A percentile compares a stretch with the other conserved stretches of the same genome.
Evolutionary conservation across 2,797 vertebrate genomes (phyloP).

Genomic region (Spinus olivaceus): DNA sequence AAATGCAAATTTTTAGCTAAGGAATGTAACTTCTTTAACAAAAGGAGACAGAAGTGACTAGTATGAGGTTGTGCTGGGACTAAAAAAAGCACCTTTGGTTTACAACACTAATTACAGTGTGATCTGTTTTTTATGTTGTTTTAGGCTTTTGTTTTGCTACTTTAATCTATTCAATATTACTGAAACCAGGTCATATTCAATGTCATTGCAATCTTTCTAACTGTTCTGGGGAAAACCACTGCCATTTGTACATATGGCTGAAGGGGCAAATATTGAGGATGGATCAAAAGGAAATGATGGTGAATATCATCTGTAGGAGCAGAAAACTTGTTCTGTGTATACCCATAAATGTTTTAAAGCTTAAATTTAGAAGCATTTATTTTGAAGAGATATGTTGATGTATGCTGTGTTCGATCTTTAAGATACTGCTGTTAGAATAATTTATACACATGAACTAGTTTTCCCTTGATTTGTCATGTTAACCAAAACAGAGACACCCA

Average conservation of each 20-base stretch:
- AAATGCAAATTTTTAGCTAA: constrained; percentile 34
- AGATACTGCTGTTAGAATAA: neutral
- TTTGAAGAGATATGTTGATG: neutral
- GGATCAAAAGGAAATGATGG: neutral
- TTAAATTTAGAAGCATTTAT: neutral
- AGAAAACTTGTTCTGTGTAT: neutral
- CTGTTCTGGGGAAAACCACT: neutral
- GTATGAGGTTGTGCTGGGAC: neutral
- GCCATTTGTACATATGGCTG: neutral
- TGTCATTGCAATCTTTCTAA: neutral
- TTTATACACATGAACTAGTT: neutral
- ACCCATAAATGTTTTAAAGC: neutral
- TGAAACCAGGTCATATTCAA: neutral
- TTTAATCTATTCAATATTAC: neutral
- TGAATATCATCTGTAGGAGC: neutral
- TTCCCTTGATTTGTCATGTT: neutral
- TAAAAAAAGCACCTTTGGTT: constrained; percentile 9
- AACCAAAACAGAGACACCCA: neutral
- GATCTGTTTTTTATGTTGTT: neutral
- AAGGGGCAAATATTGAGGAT: neutral
- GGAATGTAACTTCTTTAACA: neutral
- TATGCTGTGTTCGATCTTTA: neutral
- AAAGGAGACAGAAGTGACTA: neutral
- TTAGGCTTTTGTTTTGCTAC: neutral
- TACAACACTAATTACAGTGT: neutral